Evolutionary conservation across 2,888 invertebrate species (phyloP), one percentile per base, ranked within the genome.

Genomic region (Stratiomys singularior): DNA sequence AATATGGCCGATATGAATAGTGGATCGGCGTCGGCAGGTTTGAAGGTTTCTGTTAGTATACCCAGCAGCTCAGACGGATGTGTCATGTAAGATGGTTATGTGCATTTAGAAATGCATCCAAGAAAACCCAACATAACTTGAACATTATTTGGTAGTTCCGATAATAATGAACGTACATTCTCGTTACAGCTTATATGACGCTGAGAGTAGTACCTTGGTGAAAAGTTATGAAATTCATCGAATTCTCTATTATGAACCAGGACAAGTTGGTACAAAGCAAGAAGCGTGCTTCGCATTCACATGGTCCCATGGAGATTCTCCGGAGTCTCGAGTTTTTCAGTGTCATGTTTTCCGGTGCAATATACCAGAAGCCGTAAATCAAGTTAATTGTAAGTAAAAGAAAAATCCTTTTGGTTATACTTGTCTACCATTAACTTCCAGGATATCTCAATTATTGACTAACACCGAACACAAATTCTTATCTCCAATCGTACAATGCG

Each of bases 261-360:
- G 99, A 7, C 91, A 93, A 44, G 91, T 92, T 13, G 94, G 93
- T 66, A 93, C 94, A 23, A 89, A 91, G 0, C 97, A 98, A 83
- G 93, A 94, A 0, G 92, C 95, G n/a, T 99, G 99, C 88, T 99
- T 99, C 89, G 98, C 98, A 9, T 98, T 99, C 88, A 98, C 98
- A 0, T 98, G 97, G 93, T 94, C 97, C 67, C 96, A 97, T 85
- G 97, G 97, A 0, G 96, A 96, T 83, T 93, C 93, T 44, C 91
- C 92, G 82, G 95, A 96, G 87, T 93, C 94, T 0, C 93, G 96
- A 66, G 93, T 98, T 80, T 98, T 97, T 87, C 96, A 98, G 87
- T 99, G 99, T 89, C 98, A 99, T 88, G 96, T 97, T 67, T 99
- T 99, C 88, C 92, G 97, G 78, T 98, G 98, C 88, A 96, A 96